Evolutionary conservation across 37 sponge, comb jelly and placozoan genomes (phyloP), one percentile per base, ranked within the genome.

Genomic region (Amphimedon queenslandica): DNA sequence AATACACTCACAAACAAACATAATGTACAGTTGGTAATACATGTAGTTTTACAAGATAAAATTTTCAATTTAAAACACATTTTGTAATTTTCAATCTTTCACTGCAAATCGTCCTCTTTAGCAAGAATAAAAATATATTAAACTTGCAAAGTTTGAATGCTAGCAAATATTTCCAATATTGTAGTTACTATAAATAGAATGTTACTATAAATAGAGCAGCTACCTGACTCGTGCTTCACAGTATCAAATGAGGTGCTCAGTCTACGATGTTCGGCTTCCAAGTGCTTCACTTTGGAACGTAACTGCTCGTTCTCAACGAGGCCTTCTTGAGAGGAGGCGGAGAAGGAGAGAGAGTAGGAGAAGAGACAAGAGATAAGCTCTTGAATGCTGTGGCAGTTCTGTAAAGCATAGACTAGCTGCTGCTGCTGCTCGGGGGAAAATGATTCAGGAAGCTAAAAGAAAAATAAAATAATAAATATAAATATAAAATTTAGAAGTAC

Each of bases 361-460:
- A 90, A 29, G 42, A 90, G 74, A 29, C 67, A 70, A 5, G 77
- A 70, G 72, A 90, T 77, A 11, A 90, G 58, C 35, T 90, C 91
- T 64, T 90, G 82, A 24, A 75, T 39, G 28, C 65, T 81, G 78
- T 80, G 82, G 74, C 91, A 85, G 82, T 84, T 84, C 32, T 77
- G 64, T 0, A 90, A 72, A 20, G 91, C 70, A 42, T 73, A 76
- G 27, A 90, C 74, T 32, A 90, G 35, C 13, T 82, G 82, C 27
- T 81, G 40, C 41, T 80, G 76, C 23, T 64, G 63, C 24, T 84
- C 81, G 6, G 72, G 72, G 3, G 82, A 34, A 0, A 84, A 78
- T 11, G 73, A 63, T 1, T 90, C 91, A 28, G 91, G 84, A 1
- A 90, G 73, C 91, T 90, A 53, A 0, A 70, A 16, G 24, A 29